Evolutionary conservation across 2,888 invertebrate species (phyloP), one percentile per base, ranked within the genome.

Genomic region (Melanargia galathea): DNA sequence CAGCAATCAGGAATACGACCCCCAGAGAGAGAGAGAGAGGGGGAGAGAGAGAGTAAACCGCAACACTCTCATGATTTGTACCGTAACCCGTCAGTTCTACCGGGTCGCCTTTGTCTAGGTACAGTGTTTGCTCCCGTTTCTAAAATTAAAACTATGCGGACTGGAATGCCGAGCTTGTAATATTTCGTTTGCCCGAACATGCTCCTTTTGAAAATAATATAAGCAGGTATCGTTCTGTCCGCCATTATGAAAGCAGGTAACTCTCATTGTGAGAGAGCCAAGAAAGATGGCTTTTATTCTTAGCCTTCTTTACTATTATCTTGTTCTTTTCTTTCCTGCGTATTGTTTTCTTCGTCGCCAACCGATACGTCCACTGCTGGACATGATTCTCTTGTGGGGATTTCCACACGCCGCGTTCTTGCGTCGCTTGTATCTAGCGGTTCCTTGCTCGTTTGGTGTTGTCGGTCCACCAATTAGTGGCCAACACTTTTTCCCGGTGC

Each of bases 111-210:
- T 90, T 90, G 88, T 89, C 87, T 85, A 84, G 79, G 75, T 76
- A 79, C 80, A 79, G 79, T 83, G 87, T 85, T 87, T 87, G 88
- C 81, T 84, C 88, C 78, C 86, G 85, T 88, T 89, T 86, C 87
- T 88, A 79, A 87, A 90, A 90, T 90, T 90, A 90, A 90, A 90
- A 90, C 86, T 87, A 87, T 84, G 87, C 83, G 82, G 86, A 74
- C 82, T 81, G 86, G 86, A 87, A 88, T 79, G 81, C 76, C 77
- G 74, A 76, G 76, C 75, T 70, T 65, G 75, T 73, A 71, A 75
- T 78, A 80, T 82, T 82, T 81, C 71, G 77, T 78, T 78, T 73
- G 70, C 71, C 71, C 71, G 71, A 67, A 62, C 48, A 66, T 61
- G 61, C 60, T 62, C 63, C 64, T 62, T 64, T 68, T 63, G 61